phyloP scores from a whole-genome alignment of 2,888 invertebrate species.

The Plagiodera versicolora region DNA sequence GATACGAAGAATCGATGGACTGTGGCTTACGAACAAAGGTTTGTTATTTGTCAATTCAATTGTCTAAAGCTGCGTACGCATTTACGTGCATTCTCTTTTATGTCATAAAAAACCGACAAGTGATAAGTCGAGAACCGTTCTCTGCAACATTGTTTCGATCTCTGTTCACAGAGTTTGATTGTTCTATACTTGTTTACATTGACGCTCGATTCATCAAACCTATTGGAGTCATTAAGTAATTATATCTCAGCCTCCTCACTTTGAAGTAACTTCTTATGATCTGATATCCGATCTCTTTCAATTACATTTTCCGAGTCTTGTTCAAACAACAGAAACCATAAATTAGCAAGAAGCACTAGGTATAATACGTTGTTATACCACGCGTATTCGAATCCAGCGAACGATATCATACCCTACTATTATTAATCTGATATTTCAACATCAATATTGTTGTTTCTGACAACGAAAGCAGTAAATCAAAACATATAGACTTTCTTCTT shows the following conservation, averaged over 20 bases:
- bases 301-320: background rate
- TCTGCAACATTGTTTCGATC: too few relatives aligned
- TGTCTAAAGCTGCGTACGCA: too few relatives aligned
- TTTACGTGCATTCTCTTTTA: too few relatives aligned
- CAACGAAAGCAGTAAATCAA: slow-evolving; percentile 7
- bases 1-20: too few relatives aligned
- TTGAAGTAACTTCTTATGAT: background rate
- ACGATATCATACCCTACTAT: background rate
- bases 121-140: too few relatives aligned
- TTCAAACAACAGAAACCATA: background rate
- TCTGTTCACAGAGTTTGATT: too few relatives aligned
- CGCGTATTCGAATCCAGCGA: background rate
- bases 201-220: too few relatives aligned
- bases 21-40: too few relatives aligned
- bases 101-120: too few relatives aligned
- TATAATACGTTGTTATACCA: background rate
- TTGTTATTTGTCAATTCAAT: too few relatives aligned
- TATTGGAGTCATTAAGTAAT: too few relatives aligned
- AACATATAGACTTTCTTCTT: slow-evolving; percentile 4
- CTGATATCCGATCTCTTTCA: background rate
- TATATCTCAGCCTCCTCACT: background rate
- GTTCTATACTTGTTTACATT: too few relatives aligned
- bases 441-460: background rate
- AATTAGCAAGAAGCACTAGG: background rate
- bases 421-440: background rate